These are phyloP conservation scores for Micromys minutus DNA, from an alignment of 2,113 vertebrate genomes.

Conservation along the genomic window DNA sequence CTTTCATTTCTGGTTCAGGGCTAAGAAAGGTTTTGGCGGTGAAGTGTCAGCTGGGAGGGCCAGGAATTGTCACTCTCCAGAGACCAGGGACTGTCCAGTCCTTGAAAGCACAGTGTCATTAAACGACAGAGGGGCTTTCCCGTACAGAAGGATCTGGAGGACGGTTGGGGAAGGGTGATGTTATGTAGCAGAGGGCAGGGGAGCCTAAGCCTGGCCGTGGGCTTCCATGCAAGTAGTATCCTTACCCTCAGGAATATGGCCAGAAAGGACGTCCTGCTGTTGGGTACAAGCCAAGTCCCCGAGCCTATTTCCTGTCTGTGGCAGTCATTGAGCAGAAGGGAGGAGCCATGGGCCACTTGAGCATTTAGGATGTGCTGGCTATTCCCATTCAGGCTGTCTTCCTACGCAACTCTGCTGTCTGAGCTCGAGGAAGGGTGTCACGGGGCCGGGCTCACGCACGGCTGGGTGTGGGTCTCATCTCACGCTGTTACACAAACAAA, in stretches of 20 bases:
- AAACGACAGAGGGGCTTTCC: constrained; percentile 35
- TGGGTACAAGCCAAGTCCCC: background rate
- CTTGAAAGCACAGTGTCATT: background rate
- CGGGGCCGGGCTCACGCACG: background rate
- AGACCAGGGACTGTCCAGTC: constrained; percentile 60
- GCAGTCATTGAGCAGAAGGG: background rate
- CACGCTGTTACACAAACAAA: constrained; percentile 45
- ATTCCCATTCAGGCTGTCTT: background rate
- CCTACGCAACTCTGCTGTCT: background rate
- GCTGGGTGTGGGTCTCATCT: background rate
- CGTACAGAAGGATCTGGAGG: background rate
- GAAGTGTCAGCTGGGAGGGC: background rate
- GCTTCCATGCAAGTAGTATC: background rate
- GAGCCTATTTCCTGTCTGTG: background rate
- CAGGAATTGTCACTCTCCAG: background rate
- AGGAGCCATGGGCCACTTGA: background rate
- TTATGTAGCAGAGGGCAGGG: background rate
- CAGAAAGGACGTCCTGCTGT: background rate
- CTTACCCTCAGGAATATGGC: background rate
- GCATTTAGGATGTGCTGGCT: background rate
- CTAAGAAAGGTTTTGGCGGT: background rate
- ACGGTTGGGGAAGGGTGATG: too few relatives aligned
- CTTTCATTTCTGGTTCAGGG: constrained; percentile 1
- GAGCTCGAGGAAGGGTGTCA: background rate
- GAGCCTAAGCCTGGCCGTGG: background rate